These are phyloP conservation scores for Schizaphis graminum DNA, from an alignment of 2,888 invertebrate species.

Conservation along the genomic window DNA sequence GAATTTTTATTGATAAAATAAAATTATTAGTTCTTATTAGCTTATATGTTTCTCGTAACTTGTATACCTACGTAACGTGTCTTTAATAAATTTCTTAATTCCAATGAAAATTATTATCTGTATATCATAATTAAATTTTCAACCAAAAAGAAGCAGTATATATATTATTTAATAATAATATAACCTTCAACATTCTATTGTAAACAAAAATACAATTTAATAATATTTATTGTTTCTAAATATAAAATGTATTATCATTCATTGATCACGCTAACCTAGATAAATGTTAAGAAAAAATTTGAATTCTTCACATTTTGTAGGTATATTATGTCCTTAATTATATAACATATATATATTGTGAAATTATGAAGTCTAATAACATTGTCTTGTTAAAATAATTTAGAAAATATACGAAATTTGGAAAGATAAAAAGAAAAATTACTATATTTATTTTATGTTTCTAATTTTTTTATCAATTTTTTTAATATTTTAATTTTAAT, in stretches of 20 bases:
- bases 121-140: neutral
- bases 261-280: too few species aligned
- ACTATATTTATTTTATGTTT: neutral
- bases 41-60: neutral
- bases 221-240: neutral
- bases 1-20: neutral
- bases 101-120: neutral
- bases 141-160: neutral
- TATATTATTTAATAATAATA: neutral
- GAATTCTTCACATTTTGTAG: neutral
- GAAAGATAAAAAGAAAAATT: neutral
- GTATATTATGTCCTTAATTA: neutral
- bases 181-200: neutral
- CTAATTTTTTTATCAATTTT: too few species aligned
- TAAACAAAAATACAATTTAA: neutral
- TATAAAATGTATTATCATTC: too few species aligned
- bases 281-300: neutral
- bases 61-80: neutral
- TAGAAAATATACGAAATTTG: neutral
- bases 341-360: neutral
- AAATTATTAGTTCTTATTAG: neutral
- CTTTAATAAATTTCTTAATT: neutral
- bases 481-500: too few species aligned
- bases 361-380: neutral
- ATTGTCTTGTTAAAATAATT: neutral